Percentiles rank a stretch among this genome's conserved stretches.
phyloP scores from a whole-genome alignment of 2,797 vertebrate genomes.

The Carapus acus region DNA sequence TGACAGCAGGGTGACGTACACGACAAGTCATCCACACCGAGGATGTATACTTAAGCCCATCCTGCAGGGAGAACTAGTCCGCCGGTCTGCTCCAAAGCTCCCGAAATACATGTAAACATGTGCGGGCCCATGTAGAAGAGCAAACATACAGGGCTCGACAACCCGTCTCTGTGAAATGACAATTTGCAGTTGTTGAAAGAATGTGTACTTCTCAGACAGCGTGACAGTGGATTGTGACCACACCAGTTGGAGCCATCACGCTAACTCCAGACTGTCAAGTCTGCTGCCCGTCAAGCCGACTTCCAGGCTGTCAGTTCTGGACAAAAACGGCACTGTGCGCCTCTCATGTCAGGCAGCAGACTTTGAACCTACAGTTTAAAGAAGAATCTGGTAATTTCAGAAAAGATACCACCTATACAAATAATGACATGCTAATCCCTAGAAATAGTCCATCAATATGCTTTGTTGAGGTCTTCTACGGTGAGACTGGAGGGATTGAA shows the following conservation, averaged over 20 bases:
- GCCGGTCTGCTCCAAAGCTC: constrained; percentile 17
- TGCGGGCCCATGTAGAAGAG: too few species aligned
- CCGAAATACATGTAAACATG: not conserved
- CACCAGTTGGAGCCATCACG: not conserved
- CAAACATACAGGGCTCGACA: not conserved
- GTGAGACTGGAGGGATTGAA: constrained; percentile 16
- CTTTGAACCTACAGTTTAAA: constrained; percentile 13
- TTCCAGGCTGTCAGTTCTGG: not conserved
- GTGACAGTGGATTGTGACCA: not conserved
- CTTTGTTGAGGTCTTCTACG: constrained; percentile 68
- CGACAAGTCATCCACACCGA: constrained; percentile 41
- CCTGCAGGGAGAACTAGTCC: constrained; percentile 13
- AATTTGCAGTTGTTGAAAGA: not conserved
- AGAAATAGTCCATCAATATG: too few species aligned
- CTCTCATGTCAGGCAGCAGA: constrained; percentile 7
- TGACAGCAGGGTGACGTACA: constrained; percentile 43
- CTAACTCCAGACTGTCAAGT: not conserved
- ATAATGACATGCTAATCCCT: too few species aligned
- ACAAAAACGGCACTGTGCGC: constrained; percentile 6
- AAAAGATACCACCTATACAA: too few species aligned
- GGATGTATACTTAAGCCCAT: constrained; percentile 28
- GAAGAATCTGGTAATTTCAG: constrained; percentile 23
- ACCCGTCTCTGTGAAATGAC: not conserved
- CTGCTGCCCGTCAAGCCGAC: not conserved
- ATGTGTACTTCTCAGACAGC: too few species aligned